Evolutionary conservation across 2,113 vertebrate species (phyloP).

Genomic region (Noturus placidus): DNA sequence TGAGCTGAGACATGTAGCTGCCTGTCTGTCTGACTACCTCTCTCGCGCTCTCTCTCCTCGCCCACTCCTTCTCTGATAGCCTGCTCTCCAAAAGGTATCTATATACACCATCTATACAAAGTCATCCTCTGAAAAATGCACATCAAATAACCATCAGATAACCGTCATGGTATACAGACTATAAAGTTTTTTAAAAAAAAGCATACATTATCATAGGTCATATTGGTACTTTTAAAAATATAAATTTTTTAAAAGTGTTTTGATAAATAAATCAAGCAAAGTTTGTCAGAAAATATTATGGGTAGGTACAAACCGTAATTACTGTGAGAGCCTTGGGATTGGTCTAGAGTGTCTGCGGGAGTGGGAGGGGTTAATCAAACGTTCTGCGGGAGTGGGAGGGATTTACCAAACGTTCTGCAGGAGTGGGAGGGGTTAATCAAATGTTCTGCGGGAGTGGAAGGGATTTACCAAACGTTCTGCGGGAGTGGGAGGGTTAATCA

Average conservation of each 20-base stretch:
- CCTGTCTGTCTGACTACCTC: conserved; percentile 50
- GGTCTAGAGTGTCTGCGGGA: not conserved
- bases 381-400: too few species aligned
- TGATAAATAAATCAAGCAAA: not conserved
- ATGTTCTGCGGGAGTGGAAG: too few species aligned
- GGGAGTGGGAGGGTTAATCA: too few species aligned
- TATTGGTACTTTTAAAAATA: not conserved
- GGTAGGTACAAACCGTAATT: not conserved
- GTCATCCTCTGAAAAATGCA: not conserved
- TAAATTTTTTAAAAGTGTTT: not conserved
- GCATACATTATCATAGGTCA: not conserved
- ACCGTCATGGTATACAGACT: not conserved
- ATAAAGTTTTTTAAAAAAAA: not conserved
- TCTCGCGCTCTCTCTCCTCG: not conserved
- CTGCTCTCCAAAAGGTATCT: conserved; percentile 17
- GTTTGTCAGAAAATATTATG: not conserved
- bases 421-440: too few species aligned
- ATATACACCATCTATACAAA: not conserved
- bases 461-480: too few species aligned
- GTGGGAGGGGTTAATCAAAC: too few species aligned
- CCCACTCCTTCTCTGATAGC: not conserved
- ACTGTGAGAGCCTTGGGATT: not conserved
- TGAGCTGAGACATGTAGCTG: conserved; percentile 59
- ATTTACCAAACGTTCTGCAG: not conserved
- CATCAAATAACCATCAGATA: too few species aligned